Percentiles rank a stretch among this genome's conserved stretches.
These are phyloP conservation scores for Axea sp. DNA, from an alignment of 2,888 invertebrate species.

Conservation along the genomic window DNA sequence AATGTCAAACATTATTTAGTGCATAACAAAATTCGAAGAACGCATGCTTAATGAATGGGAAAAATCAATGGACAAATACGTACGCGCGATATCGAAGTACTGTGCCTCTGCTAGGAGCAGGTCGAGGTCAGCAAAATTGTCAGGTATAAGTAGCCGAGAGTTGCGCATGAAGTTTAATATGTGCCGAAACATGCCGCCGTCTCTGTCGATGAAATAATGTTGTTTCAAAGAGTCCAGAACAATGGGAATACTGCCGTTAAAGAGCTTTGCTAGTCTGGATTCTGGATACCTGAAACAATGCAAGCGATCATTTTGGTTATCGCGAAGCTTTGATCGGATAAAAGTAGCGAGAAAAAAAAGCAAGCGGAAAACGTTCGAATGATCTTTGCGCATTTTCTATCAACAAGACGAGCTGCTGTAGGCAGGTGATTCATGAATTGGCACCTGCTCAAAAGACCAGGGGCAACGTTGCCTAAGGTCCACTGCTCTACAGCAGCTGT, in stretches of 20 bases:
- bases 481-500: constrained; percentile 64
- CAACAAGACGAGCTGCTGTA: constrained; percentile 37
- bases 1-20: too few relatives aligned
- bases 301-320: constrained; percentile 23
- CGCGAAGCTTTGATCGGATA: constrained; percentile 13
- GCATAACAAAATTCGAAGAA: too few relatives aligned
- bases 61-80: too few relatives aligned
- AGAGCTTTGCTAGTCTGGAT: constrained; percentile 93
- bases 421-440: constrained; percentile 65
- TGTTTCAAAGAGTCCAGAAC: constrained; percentile 97
- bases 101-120: constrained; percentile 93
- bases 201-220: constrained; percentile 99
- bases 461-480: constrained; percentile 51
- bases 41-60: too few relatives aligned
- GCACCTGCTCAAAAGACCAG: constrained; percentile 66
- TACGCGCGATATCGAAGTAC: constrained; percentile 93
- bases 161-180: constrained; percentile 98
- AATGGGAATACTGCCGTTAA: constrained; percentile 97
- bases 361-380: constrained; percentile 18
- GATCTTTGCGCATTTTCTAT: constrained; percentile 45
- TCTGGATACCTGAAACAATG: constrained; percentile 90
- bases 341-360: constrained; percentile 19
- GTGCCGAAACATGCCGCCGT: constrained; percentile 98
- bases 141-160: constrained; percentile 91
- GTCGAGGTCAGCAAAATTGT: constrained; percentile 92